phyloP scores from a whole-genome alignment of 2,113 vertebrate genomes.

The Aix galericulata region DNA sequence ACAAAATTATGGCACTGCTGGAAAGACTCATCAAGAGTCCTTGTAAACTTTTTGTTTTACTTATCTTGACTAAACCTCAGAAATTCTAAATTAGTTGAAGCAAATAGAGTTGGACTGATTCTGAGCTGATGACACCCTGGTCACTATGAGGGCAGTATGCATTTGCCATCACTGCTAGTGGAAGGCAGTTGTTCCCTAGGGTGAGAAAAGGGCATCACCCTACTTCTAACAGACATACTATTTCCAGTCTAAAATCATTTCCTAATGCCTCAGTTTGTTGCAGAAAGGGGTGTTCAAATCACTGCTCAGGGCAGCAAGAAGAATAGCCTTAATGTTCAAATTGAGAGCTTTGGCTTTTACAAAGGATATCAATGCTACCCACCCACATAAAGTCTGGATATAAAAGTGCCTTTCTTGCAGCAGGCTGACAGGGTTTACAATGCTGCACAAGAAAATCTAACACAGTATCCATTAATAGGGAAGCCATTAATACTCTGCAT shows the following conservation, averaged over 20 bases:
- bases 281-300: background rate
- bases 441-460: background rate
- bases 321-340: background rate
- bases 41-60: background rate
- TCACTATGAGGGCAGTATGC: background rate
- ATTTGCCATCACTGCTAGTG: background rate
- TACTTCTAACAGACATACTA: background rate
- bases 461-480: background rate
- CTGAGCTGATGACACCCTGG: accelerated
- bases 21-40: background rate
- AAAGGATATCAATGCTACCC: background rate
- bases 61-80: background rate
- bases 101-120: background rate
- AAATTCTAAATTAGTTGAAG: background rate
- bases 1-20: background rate
- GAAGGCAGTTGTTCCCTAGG: background rate
- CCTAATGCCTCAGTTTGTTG: background rate
- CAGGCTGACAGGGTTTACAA: background rate
- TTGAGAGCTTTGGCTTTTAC: background rate
- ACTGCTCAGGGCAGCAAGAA: background rate
- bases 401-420: background rate
- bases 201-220: background rate
- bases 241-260: background rate
- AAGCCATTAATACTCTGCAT: background rate
- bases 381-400: background rate